Base-by-base conservation (phyloP, 2,113 vertebrate species). In the Hippocampus mohnikei region DNA sequence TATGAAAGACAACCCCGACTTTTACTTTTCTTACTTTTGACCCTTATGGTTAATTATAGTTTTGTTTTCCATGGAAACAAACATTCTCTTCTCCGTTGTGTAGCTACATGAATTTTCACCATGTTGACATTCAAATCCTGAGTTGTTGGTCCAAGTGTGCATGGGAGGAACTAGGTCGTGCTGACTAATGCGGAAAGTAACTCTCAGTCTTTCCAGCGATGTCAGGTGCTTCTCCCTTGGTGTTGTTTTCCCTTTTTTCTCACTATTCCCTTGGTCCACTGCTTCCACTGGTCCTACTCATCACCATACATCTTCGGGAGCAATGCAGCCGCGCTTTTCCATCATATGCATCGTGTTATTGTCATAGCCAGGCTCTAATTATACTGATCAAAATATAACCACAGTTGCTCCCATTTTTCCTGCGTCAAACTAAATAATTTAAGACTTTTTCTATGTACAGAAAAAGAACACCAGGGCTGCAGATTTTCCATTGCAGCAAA, bases 31-130 rank as follows among this genome's bases (percentile, higher is more conserved):
- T 46, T 52, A 50, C 23, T n/a, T 80, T 61, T 58, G 69, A 42
- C 50, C 33, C 33, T 18, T 44, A 23, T 65, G 52, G 27, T 53
- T 23, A 52, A 13, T 21, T 37, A 13, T 11, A 8, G 1, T 67
- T 29, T 29, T 33, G 16, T 58, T 58, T 55, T 27, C 25, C 55
- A 58, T 58, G 13, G 25, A 58, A 15, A 58, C 10, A 58, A 58
- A 27, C 10, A 13, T 27, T 15, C 25, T 27, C 3, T 25, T 8
- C 12, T 58, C 12, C 11, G 23, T 58, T 58, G 55, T 58, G 23
- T 63, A 53, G 9, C 60, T 65, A 3, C 74, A 73, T 27, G 40
- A 75, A 68, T 78, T 73, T 77, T 77, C 61, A 16, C 56, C 52
- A 23, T 33, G 16, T 27, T 71, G 65, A 61, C 64, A 2, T 5